Base-by-base conservation (phyloP, 2,888 invertebrate species). In the Malachius bipustulatus region DNA sequence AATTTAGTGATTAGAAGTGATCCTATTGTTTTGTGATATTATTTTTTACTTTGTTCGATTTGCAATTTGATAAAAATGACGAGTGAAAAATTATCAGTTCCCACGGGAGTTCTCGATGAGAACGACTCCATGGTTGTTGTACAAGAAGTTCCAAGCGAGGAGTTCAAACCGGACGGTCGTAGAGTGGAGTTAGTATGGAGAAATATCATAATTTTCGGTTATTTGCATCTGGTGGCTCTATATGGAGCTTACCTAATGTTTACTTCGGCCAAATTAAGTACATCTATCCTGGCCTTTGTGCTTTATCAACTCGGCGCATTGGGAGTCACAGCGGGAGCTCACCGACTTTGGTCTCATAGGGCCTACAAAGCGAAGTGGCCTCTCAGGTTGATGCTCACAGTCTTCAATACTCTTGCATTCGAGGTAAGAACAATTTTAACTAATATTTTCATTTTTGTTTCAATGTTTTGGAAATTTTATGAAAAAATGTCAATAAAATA, bases 271-370 rank as follows among this genome's bases (percentile, higher is more conserved):
- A 81, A 77, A 67, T n/a, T n/a, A n/a, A n/a, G n/a, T n/a, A n/a
- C n/a, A n/a, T n/a, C 32, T 47, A 49, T 63, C 71, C 8, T 66
- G 83, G 91, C 82, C 8, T 64, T 79, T 37, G 34, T 79, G 2
- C 59, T 88, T 38, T 89, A 90, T 63, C 66, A 82, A 37, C 60
- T 74, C 43, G 79, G 83, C 4, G 94, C 87, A 3, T 63, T 96
- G 40, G 96, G 97, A 11, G 88, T 97, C 44, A 97, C 97, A 10
- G 96, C 93, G 12, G 98, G 98, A 14, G 91, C 90, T 2, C 97
- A 97, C 64, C 71, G 97, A 49, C 72, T 94, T 16, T 97, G 94
- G 94, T 76, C 94, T 1, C 97, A 97, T 66, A 78, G 85, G 54
- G 77, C 93, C 1, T 97, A 94, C 70, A 94, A 94, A 67, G 96